phyloP scores from a whole-genome alignment of 37 sponge, comb jelly and placozoan species.

The Hormiphora californensis region DNA sequence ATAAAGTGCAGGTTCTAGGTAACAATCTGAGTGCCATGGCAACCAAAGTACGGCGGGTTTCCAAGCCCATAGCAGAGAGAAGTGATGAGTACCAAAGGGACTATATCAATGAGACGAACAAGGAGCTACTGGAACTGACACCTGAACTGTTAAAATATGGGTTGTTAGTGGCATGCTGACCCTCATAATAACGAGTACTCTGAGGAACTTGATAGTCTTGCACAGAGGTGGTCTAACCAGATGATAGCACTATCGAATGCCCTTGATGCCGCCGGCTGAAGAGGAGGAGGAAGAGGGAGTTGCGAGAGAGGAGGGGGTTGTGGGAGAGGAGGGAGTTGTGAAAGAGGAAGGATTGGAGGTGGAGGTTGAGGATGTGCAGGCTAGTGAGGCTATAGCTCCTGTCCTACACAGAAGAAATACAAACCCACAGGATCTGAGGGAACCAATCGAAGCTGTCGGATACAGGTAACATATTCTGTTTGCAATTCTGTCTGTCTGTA shows the following conservation, averaged over 20 bases:
- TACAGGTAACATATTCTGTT: too few relatives aligned
- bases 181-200: background rate
- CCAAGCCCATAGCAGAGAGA: background rate
- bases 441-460: too few relatives aligned
- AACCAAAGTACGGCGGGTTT: constrained; percentile 19
- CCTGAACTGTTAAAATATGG: constrained; percentile 34
- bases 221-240: background rate
- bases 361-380: background rate
- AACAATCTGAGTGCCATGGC: constrained; percentile 31
- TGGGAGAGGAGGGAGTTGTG: too few relatives aligned
- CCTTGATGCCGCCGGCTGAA: background rate
- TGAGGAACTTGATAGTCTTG: background rate
- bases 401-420: too few relatives aligned
- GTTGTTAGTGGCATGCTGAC: constrained; percentile 19
- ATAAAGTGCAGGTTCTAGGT: constrained; percentile 40
- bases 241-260: constrained; percentile 45
- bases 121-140: constrained; percentile 16
- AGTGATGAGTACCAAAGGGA: constrained; percentile 11
- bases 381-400: background rate
- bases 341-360: background rate
- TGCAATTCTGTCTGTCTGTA: too few relatives aligned
- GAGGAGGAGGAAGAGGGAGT: background rate
- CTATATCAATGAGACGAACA: constrained; percentile 5
- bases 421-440: too few relatives aligned
- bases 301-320: background rate